Base-by-base conservation (phyloP, 1,140 invertebrate species). In the Drosophila hydei region DNA sequence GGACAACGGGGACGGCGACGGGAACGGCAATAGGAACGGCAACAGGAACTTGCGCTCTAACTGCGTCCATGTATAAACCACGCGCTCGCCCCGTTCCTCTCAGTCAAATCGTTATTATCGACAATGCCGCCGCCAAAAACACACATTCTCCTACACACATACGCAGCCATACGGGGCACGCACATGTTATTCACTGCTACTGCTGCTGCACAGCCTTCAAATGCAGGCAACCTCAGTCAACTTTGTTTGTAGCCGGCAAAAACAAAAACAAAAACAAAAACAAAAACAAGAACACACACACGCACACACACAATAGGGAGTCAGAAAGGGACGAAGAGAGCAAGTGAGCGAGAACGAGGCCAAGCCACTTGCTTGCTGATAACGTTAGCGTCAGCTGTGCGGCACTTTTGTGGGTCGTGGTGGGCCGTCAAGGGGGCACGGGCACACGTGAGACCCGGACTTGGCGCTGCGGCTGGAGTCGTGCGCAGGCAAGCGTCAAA, bases 171-270 rank as follows among this genome's bases (percentile, higher is more conserved):
- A 68, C 21, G 18, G 23, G 38, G 33, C 58, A 74, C 72, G 58
- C 67, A 71, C 72, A 75, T 71, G 67, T 75, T 62, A 54, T 55
- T 63, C 58, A 42, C 52, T 50, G 68, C 61, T 48, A 23, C 43
- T 60, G 55, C 42, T 85, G 81, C 78, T 87, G 81, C 83, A 88
- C 63, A 89, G 83, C 84, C 78, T 88, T 88, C 83, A 88, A 88
- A 70, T 88, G 84, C 83, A 88, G 84, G 83, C 84, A 76, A 80
- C 83, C 83, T 88, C 83, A 88, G 83, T 89, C 83, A 88, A 88
- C 83, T 87, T 87, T 88, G 81, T 81, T 87, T 87, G 81, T 81
- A 77, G 81, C 81, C 83, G 81, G 83, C 81, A 77, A 87, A 88
- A 88, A 83, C 83, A 88, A 88, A 81, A 88, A 88, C 77, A 87